Evolutionary conservation across 2,113 vertebrate genomes (phyloP), one percentile per base, ranked within the genome.

Genomic region (Cebidichthys violaceus): DNA sequence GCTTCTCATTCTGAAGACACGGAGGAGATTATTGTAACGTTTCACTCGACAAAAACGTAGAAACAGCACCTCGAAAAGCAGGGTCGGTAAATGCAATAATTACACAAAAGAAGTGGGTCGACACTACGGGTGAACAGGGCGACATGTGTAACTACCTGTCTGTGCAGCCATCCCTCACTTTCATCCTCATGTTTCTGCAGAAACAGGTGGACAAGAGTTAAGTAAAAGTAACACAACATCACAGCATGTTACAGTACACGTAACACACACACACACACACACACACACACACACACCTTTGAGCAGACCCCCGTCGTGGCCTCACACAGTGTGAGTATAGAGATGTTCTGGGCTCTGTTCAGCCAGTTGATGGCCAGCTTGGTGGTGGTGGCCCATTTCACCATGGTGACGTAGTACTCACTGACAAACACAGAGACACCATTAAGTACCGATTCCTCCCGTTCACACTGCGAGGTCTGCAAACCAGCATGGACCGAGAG

Each of bases 361-460:
- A 99, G 92, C 98, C 98, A 99, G 94, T 97, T 99, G 62, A 99
- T 97, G 5, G 97, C 97, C 86, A 99, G 96, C 87, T 98, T 99
- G 78, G 97, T 99, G 89, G 95, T 97, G 66, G 97, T 98, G 68
- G 97, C 97, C 98, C 98, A 99, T 29, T 97, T 99, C 87, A 99
- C 98, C 97, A 99, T 99, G 78, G 97, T 99, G 83, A 99, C 95
- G 70, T 99, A 99, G 91, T 96, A 96, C 74, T 99, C 98, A 61
- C 98, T 99, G 92, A 18, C 20, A 86, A 64, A 93, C 20, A 85
- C 35, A 81, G 3, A 59, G 5, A 43, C n/a, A 41, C 4, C 0
- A 64, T 41, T 14, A 60, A 24, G 27, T 13, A 15, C 10, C 1
- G 0, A 41, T 15, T 41, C 9, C 35, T n/a, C 33, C 9, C 0